These are phyloP conservation scores for Drosophila murphyi DNA, from an alignment of 1,140 invertebrate species.

Conservation along the genomic window DNA sequence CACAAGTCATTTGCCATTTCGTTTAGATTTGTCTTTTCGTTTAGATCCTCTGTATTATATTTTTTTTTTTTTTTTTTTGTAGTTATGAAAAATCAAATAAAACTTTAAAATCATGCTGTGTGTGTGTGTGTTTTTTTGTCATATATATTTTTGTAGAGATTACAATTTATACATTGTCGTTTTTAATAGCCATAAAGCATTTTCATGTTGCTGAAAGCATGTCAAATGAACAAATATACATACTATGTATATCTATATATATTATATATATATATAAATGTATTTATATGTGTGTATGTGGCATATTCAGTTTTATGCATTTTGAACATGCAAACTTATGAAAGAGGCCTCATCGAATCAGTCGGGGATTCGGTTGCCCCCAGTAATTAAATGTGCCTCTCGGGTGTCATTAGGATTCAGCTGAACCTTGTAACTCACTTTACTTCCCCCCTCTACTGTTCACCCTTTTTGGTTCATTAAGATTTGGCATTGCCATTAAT, in stretches of 20 bases:
- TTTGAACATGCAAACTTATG: conserved; percentile 71
- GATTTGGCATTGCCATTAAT: conserved; percentile 20
- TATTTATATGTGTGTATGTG: conserved; percentile 16
- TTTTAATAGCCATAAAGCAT: conserved; percentile 81
- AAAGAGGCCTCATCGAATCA: conserved; percentile 9
- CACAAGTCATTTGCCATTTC: conserved; percentile 52
- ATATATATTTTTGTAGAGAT: conserved; percentile 24
- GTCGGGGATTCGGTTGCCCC: neutral
- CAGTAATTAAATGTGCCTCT: conserved; percentile 64
- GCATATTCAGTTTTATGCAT: conserved; percentile 64
- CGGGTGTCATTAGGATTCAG: conserved; percentile 44
- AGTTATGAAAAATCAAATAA: conserved; percentile 15
- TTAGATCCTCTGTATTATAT: neutral
- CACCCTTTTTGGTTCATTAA: conserved; percentile 15
- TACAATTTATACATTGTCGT: conserved; percentile 73
- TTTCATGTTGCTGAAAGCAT: conserved; percentile 75
- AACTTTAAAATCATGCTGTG: conserved; percentile 25
- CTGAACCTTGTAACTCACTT: neutral
- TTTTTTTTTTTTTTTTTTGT: neutral
- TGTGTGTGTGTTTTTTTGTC: conserved; percentile 1
- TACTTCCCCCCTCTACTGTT: neutral
- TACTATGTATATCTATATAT: conserved; percentile 13
- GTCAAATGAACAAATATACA: conserved; percentile 21
- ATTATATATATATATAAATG: conserved; percentile 11
- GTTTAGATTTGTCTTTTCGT: conserved; percentile 14